Percentiles rank a stretch among this genome's conserved stretches.
phyloP scores from a whole-genome alignment of 2,113 vertebrate species.

The Hippocampus zosterae region DNA sequence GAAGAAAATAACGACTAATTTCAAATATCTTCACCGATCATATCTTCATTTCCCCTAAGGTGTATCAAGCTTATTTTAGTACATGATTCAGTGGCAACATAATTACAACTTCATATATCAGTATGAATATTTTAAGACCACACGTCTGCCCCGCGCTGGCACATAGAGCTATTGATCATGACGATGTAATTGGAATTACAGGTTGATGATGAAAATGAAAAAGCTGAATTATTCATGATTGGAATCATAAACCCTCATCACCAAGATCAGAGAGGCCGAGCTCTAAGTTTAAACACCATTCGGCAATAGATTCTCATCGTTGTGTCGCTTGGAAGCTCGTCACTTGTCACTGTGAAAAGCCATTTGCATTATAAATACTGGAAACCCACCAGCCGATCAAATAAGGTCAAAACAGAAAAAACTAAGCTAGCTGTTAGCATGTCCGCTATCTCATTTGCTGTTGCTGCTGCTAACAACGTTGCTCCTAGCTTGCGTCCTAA shows the following conservation, averaged over 20 bases:
- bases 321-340: background rate
- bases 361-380: too few relatives aligned
- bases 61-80: background rate
- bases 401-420: too few relatives aligned
- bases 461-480: too few relatives aligned
- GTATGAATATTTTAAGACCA: conserved; percentile 55
- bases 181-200: conserved; percentile 38
- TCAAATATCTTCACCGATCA: conserved; percentile 11
- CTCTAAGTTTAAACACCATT: background rate
- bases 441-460: too few relatives aligned
- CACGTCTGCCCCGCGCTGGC: conserved; percentile 42
- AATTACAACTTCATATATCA: conserved; percentile 58
- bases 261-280: background rate
- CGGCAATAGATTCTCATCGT: background rate
- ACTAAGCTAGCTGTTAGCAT: too few relatives aligned
- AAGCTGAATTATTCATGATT: conserved; percentile 21
- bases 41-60: conserved; percentile 1
- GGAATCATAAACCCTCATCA: background rate
- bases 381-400: too few relatives aligned
- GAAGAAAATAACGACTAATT: background rate
- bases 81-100: conserved; percentile 28
- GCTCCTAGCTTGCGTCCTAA: too few relatives aligned
- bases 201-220: conserved; percentile 31
- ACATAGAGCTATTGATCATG: conserved; percentile 42
- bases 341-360: too few relatives aligned